Evolutionary conservation across 2,113 vertebrate species (phyloP).

Genomic region (Apus apus): DNA sequence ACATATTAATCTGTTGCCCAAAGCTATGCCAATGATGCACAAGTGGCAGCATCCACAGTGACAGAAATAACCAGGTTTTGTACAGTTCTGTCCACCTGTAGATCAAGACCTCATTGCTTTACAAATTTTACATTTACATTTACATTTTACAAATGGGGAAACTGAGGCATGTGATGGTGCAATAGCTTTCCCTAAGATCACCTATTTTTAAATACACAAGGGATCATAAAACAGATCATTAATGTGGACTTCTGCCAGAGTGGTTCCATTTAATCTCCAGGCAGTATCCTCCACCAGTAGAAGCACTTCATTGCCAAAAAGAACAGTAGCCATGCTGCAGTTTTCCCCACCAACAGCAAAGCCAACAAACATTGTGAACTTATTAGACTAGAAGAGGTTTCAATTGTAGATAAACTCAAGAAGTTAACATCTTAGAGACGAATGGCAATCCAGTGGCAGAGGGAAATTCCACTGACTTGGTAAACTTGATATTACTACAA

Average conservation of each 20-base stretch:
- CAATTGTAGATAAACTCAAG: not conserved
- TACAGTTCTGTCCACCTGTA: not conserved
- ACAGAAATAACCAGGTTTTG: not conserved
- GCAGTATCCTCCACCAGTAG: not conserved
- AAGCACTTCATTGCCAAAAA: not conserved
- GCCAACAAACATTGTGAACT: not conserved
- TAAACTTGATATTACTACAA: not conserved
- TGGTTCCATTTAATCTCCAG: not conserved
- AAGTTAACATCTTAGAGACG: not conserved
- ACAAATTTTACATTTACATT: too few species aligned
- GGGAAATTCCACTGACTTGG: not conserved
- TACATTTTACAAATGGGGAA: not conserved
- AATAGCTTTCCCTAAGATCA: not conserved
- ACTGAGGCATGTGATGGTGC: not conserved
- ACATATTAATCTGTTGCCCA: not conserved
- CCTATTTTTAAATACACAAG: not conserved
- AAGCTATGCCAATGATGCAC: not conserved
- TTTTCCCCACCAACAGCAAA: not conserved
- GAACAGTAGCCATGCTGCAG: not conserved
- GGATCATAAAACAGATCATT: not conserved
- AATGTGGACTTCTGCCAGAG: not conserved
- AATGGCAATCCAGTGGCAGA: not conserved
- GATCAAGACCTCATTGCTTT: not conserved
- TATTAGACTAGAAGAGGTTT: not conserved
- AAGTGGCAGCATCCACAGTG: not conserved